Percentiles rank a stretch among this genome's conserved stretches.
phyloP scores from a whole-genome alignment of 2,113 vertebrate species.

The Oostethus manadensis region DNA sequence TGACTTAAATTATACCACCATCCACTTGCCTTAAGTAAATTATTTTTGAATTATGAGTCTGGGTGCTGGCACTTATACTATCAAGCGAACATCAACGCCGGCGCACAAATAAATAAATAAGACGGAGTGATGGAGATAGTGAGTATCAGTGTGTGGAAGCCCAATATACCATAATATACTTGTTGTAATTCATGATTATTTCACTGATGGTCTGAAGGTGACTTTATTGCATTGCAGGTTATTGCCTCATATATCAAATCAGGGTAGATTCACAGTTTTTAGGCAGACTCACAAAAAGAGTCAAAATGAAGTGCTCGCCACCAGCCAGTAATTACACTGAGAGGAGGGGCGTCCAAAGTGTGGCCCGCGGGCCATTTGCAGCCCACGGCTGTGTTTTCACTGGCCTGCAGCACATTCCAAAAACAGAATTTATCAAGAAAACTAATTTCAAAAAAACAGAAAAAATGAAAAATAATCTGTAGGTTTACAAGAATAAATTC shows the following conservation, averaged over 20 bases:
- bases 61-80: slow-evolving; percentile 13
- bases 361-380: no score
- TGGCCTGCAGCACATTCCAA: no score
- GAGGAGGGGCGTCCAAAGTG: no score
- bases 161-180: background rate
- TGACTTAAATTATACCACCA: slow-evolving; percentile 33
- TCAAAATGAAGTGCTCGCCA: slow-evolving; percentile 73
- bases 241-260: slow-evolving; percentile 79
- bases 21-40: slow-evolving; percentile 33
- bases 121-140: slow-evolving; percentile 7
- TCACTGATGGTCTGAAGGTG: slow-evolving; percentile 72
- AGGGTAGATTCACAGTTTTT: slow-evolving; percentile 53
- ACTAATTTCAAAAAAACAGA: no score
- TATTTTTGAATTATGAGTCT: slow-evolving; percentile 26
- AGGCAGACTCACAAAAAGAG: slow-evolving; percentile 26
- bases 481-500: no score
- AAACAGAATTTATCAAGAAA: no score
- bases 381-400: no score
- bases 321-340: slow-evolving; percentile 82
- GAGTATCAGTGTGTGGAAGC: no score
- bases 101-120: slow-evolving; percentile 4
- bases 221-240: slow-evolving; percentile 80
- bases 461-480: no score
- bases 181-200: background rate
- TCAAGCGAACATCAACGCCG: background rate